Evolutionary conservation across 2,113 vertebrate species (phyloP), one percentile per base, ranked within the genome.

Genomic region (Vimba vimba): DNA sequence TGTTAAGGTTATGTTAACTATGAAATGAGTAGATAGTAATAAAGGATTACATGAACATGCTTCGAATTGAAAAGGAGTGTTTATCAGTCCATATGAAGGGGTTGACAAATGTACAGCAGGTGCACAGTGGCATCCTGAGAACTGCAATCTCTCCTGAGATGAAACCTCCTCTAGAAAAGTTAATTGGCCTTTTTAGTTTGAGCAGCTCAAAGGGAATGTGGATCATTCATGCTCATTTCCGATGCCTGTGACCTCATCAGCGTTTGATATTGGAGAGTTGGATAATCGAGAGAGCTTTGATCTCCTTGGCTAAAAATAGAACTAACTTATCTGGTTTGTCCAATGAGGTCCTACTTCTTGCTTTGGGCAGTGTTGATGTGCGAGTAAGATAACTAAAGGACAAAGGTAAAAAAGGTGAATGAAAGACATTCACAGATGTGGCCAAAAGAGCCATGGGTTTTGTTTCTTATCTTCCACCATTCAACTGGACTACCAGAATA

Each of bases 281-380:
- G 92, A 92, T 94, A 91, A 92, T 91, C 83, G 78, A n/a, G 86
- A 87, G 89, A 85, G 89, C 93, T 95, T 94, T 95, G 94, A 95
- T 95, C 93, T 92, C 88, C 73, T 83, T 69, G 91, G 91, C 91
- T 91, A 94, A 92, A 91, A 94, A 94, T 93, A 90, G 91, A 91
- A 91, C 91, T 93, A 93, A 93, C 94, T 94, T 94, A 93, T 94
- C 91, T 94, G 92, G 92, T 94, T 94, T 94, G 93, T 94, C 94
- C 92, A 92, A 94, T 92, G 92, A 94, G 91, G 91, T 92, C 89
- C 91, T 77, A 90, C 92, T 92, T 92, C 91, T 92, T 92, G 89
- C 89, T 87, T 87, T 85, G 87, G 87, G 69, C 87, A 91, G 92
- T 92, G 93, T 94, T 94, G 94, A 94, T 94, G 91, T 94, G 33